Evolutionary conservation across 1,140 invertebrate species (phyloP), one percentile per base, ranked within the genome.

Genomic region (Calephelis nemesis): DNA sequence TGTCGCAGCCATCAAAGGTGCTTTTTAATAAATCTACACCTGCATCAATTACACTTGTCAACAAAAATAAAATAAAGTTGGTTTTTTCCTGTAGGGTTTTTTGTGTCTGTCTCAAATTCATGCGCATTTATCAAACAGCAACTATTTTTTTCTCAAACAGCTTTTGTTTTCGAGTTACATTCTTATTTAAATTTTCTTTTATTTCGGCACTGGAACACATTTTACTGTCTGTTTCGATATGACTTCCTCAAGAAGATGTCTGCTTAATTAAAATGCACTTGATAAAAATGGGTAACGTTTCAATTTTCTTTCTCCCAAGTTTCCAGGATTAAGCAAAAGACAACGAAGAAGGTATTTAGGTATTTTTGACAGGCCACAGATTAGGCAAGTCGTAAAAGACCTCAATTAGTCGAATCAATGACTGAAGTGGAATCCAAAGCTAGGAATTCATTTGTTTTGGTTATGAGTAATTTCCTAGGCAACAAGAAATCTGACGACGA

Each of bases 381-480:
- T 71, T 39, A 63, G 70, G 48, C 9, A 9, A 58, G 19, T 71
- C 12, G 30, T 64, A 30, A 71, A 71, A 58, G 70, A 67, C 40
- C 11, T 19, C 11, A 11, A 67, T 71, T 71, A n/a, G 8, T 47
- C 45, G 52, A 45, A 13, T 39, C 65, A 63, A 71, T 50, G 49
- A 50, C 11, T 13, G 13, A 13, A 13, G 7, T 12, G 12, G 49
- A n/a, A n/a, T 13, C 13, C 7, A 6, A 13, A 7, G 11, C 49
- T 12, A n/a, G 49, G n/a, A 50, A 12, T n/a, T 50, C 49, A 13
- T 50, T 50, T 50, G 49, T 50, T 50, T 12, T 7, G n/a, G 49
- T 13, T n/a, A 50, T 7, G 11, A 49, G n/a, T 10, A 49, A 49
- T 12, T 49, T 50, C n/a, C 49, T 15, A 7, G 49, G 49, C 7